Evolutionary conservation across 2,888 invertebrate species (phyloP), one percentile per base, ranked within the genome.

Genomic region (Halictus ligatus): DNA sequence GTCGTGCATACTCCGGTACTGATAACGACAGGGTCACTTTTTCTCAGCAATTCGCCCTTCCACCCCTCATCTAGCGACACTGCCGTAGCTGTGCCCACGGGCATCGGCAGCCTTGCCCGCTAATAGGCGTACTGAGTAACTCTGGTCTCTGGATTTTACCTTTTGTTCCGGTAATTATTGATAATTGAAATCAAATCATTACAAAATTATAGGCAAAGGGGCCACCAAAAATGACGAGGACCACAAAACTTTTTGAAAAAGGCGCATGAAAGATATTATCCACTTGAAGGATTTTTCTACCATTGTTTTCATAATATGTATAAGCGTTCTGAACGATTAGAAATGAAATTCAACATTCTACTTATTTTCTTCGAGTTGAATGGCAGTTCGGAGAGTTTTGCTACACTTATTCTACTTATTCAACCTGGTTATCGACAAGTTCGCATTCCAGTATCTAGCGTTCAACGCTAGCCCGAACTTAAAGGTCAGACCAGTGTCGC

Each of bases 331-430:
- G 58, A 58, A n/a, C 58, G 64, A 18, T 8, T 64, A 18, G 15
- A 64, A 64, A 64, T 18, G 64, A 35, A 18, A 64, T 29, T 29
- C 64, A 29, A 64, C 35, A 64, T 18, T 64, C 64, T 64, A 64
- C 64, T 64, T 35, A 64, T 18, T 64, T 64, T 18, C 15, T 54
- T 54, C 54, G 54, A 7, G 8, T 64, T 64, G 64, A 64, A 18
- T 64, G 64, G 64, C 69, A 69, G 40, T 40, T 69, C 69, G 40
- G 69, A 69, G 40, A 40, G 35, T 69, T 69, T 12, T 69, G 21
- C 69, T 40, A 69, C 40, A 69, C 69, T 69, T 40, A 69, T 64
- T 64, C 64, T 64, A 64, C 29, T 29, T 64, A 8, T 64, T 64
- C 64, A 64, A 64, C 64, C 8, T 64, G 29, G 8, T 64, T 18